Conservation (phyloP, 1,140 invertebrate species). For the Sitophilus oryzae region DNA sequence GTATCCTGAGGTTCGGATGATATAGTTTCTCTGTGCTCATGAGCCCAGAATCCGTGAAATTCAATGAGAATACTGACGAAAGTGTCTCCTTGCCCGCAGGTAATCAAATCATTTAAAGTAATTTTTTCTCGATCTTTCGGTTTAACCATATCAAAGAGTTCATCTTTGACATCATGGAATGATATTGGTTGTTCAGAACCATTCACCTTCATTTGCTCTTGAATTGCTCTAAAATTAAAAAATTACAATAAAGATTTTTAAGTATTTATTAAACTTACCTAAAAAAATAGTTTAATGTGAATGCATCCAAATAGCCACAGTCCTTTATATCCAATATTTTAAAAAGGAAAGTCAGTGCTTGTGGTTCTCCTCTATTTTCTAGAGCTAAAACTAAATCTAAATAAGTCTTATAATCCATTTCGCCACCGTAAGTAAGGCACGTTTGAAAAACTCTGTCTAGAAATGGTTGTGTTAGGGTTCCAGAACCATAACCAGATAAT, state of each 20-base stretch:
- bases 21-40: slow-evolving; percentile 85
- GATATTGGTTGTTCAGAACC: slow-evolving; percentile 79
- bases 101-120: slow-evolving; percentile 77
- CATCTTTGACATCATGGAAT: slow-evolving; percentile 94
- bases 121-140: slow-evolving; percentile 79
- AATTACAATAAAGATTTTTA: not conserved
- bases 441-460: slow-evolving; percentile 92
- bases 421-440: slow-evolving; percentile 89
- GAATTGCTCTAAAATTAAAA: slow-evolving; percentile 71
- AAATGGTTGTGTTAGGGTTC: slow-evolving; percentile 87
- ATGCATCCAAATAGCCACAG: slow-evolving; percentile 81
- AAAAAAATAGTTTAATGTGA: slow-evolving; percentile 91
- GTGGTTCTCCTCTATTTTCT: slow-evolving; percentile 87
- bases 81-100: slow-evolving; percentile 82
- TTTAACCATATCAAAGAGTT: slow-evolving; percentile 97
- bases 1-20: slow-evolving; percentile 49
- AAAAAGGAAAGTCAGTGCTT: slow-evolving; percentile 88
- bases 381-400: slow-evolving; percentile 90
- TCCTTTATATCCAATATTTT: slow-evolving; percentile 86
- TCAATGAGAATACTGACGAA: slow-evolving; percentile 93
- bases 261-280: slow-evolving; percentile 42
- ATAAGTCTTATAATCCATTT: slow-evolving; percentile 98
- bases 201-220: slow-evolving; percentile 80
- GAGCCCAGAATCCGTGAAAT: slow-evolving; percentile 93
- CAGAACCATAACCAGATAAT: slow-evolving; percentile 79